A percentile compares a stretch with the other conserved stretches of the same genome.
phyloP scores from a whole-genome alignment of 2,797 vertebrate genomes.

The Clarias platycephalus region DNA sequence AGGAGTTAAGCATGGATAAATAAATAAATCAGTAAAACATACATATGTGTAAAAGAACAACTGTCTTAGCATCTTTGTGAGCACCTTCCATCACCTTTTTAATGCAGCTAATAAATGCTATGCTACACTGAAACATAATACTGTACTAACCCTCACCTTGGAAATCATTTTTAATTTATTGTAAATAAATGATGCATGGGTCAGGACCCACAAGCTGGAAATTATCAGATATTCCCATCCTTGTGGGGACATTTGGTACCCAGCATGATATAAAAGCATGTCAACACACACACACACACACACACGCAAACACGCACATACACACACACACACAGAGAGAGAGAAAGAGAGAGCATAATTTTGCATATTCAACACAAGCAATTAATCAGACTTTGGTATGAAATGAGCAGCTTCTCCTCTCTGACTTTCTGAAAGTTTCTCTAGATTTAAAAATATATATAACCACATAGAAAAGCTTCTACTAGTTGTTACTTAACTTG shows the following conservation, averaged over 20 bases:
- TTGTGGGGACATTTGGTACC: background rate
- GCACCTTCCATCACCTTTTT: background rate
- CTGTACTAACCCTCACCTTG: background rate
- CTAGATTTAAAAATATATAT: background rate
- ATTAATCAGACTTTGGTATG: slow-evolving; percentile 48
- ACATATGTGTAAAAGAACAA: background rate
- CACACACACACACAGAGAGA: background rate
- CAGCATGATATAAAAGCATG: background rate
- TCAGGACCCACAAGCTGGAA: background rate
- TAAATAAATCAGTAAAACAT: background rate
- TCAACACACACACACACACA: background rate
- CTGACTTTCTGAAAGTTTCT: slow-evolving; percentile 4
- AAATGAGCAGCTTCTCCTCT: background rate
- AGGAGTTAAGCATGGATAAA: background rate
- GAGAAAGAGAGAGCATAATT: slow-evolving; percentile 13
- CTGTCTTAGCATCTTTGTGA: background rate
- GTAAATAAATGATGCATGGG: background rate
- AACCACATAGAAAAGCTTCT: background rate
- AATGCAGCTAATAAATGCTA: background rate
- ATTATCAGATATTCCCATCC: background rate
- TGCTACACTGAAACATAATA: background rate
- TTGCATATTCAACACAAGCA: slow-evolving; percentile 42
- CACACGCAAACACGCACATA: background rate
- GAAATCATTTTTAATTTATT: background rate
- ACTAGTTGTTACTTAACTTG: background rate